phyloP scores from a whole-genome alignment of 2,888 invertebrate genomes.

The Aleiodes leptofemur region DNA sequence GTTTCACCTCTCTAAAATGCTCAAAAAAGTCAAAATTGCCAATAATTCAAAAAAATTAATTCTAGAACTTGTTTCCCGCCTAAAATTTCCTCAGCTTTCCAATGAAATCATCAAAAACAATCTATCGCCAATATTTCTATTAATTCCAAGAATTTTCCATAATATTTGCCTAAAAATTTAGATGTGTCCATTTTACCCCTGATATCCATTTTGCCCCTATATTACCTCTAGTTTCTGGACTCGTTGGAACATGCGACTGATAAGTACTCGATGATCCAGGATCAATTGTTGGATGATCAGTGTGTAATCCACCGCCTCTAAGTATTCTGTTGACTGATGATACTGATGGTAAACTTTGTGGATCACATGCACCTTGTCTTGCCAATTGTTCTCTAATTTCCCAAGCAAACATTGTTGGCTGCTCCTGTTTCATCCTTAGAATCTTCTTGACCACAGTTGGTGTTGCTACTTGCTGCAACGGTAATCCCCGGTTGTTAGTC shows the following conservation, averaged over 20 bases:
- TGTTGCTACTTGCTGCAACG: slow-evolving; percentile 94
- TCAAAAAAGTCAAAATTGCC: no score
- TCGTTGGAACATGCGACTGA: slow-evolving; percentile 65
- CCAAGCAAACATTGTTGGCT: slow-evolving; percentile 98
- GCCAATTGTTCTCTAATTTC: slow-evolving; percentile 94
- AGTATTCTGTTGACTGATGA: slow-evolving; percentile 96
- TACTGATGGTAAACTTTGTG: slow-evolving; percentile 93
- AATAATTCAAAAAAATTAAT: no score
- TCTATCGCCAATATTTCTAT: no score
- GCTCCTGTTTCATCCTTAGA: slow-evolving; percentile 93
- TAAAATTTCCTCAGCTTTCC: no score
- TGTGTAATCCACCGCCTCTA: slow-evolving; percentile 90
- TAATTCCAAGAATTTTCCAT: no score
- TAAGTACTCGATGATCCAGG: slow-evolving; percentile 64
- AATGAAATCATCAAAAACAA: no score
- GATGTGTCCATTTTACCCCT: no score
- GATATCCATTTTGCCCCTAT: no score
- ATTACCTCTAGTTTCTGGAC: slow-evolving; percentile 65
- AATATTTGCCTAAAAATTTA: no score
- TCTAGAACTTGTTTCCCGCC: no score
- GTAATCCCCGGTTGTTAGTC: slow-evolving; percentile 57
- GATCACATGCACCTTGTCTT: slow-evolving; percentile 93
- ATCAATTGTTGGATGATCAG: slow-evolving; percentile 72
- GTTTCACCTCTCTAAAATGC: no score
- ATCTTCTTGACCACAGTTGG: slow-evolving; percentile 97